Evolutionary conservation across 2,888 invertebrate genomes (phyloP).

Genomic region (Spodoptera exigua): DNA sequence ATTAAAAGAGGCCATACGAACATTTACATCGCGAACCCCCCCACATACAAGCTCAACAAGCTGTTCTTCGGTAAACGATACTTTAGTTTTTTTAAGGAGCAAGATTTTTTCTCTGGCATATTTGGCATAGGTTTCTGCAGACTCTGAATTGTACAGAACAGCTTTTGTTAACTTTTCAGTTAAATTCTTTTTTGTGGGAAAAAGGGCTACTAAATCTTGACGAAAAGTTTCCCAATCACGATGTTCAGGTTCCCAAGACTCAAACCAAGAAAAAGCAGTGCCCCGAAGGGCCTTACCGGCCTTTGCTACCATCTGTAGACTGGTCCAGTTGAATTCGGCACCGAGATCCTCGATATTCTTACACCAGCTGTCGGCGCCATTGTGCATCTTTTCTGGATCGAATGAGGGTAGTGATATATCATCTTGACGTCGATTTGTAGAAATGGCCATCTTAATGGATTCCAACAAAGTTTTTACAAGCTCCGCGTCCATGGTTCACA

Average conservation of each 20-base stretch:
- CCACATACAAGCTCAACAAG: conserved; percentile 23
- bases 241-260: conserved; percentile 13
- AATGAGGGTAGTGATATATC: conserved; percentile 4
- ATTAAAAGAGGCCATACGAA: conserved; percentile 19
- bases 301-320: conserved; percentile 14
- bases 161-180: conserved; percentile 8
- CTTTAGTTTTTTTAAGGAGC: conserved; percentile 13
- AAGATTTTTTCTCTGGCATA: conserved; percentile 25
- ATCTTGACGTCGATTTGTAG: conserved; percentile 11
- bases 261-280: conserved; percentile 13
- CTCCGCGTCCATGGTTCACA: conserved; percentile 11
- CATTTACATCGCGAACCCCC: conserved; percentile 19
- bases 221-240: conserved; percentile 12
- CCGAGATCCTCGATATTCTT: conserved; percentile 1
- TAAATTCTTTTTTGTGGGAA: conserved; percentile 5
- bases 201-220: conserved; percentile 5
- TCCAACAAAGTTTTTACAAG: conserved; percentile 7
- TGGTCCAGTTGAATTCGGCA: conserved; percentile 7
- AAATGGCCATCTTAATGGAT: not conserved
- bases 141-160: conserved; percentile 17
- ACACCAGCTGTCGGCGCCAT: conserved; percentile 9
- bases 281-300: conserved; percentile 21
- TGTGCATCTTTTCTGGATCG: conserved; percentile 10
- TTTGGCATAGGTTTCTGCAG: conserved; percentile 20
- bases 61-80: conserved; percentile 23